Percentiles rank a stretch among this genome's conserved stretches.
Evolutionary conservation across 2,888 invertebrate genomes (phyloP).

Genomic region (Danaus chrysippus): DNA sequence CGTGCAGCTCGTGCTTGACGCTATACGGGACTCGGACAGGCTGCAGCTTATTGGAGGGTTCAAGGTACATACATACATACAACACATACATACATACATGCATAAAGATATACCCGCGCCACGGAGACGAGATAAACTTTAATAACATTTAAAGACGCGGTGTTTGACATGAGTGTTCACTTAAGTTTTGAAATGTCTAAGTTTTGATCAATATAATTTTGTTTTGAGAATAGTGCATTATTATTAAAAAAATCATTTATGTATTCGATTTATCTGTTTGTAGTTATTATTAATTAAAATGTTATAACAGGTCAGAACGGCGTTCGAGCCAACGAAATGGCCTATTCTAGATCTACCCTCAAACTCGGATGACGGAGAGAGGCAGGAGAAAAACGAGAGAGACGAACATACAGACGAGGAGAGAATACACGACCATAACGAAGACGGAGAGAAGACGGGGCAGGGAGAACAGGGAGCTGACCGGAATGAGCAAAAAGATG

Average conservation of each 20-base stretch:
- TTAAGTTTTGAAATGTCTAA: no score
- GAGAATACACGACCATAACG: not conserved
- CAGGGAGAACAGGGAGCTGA: constrained; percentile 13
- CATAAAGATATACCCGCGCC: not conserved
- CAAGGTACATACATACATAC: constrained; percentile 77
- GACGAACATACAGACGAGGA: constrained; percentile 25
- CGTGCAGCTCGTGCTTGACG: constrained; percentile 88
- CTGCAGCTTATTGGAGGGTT: constrained; percentile 88
- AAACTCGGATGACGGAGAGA: constrained; percentile 46
- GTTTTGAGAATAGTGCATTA: no score
- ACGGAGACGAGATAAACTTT: not conserved
- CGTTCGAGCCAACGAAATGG: constrained; percentile 91
- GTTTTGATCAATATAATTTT: no score
- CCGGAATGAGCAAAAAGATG: no score
- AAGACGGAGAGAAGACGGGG: constrained; percentile 20
- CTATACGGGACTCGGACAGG: constrained; percentile 91
- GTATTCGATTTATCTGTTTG: not conserved
- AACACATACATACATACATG: not conserved
- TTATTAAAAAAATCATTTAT: no score
- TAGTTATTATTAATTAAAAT: constrained; percentile 1
- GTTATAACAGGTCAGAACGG: constrained; percentile 85
- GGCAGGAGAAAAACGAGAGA: constrained; percentile 32
- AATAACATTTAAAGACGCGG: no score
- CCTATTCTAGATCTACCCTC: constrained; percentile 84
- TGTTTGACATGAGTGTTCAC: no score